Conservation (phyloP, 2,888 invertebrate genomes). For the Acholoe squamosa region DNA sequence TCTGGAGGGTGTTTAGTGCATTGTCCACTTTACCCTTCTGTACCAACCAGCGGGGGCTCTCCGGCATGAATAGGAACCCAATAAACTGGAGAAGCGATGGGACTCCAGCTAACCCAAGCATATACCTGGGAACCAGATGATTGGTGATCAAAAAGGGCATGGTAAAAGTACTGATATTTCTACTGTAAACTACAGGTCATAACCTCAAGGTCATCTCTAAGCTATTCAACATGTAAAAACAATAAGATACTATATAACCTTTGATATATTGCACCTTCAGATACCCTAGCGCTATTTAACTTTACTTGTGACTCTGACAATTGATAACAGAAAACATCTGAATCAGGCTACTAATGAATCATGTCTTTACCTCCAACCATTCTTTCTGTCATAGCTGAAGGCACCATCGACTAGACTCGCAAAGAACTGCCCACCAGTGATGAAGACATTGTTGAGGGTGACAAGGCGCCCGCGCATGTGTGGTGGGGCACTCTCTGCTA, state of each 20-base stretch:
- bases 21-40: conserved; percentile 72
- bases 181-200: too few species aligned
- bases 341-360: too few species aligned
- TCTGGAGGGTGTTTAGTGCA: conserved; percentile 52
- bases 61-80: conserved; percentile 86
- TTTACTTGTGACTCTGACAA: too few species aligned
- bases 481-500: conserved; percentile 85
- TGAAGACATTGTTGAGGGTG: conserved; percentile 84
- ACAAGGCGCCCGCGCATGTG: conserved; percentile 85
- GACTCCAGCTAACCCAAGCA: conserved; percentile 85
- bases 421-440: conserved; percentile 85
- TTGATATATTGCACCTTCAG: too few species aligned
- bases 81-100: conserved; percentile 85
- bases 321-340: too few species aligned
- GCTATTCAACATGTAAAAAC: too few species aligned
- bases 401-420: conserved; percentile 85
- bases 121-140: conserved; percentile 80
- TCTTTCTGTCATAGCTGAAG: conserved; percentile 83
- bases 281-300: too few species aligned
- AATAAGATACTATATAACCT: too few species aligned
- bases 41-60: conserved; percentile 85
- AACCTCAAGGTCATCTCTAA: too few species aligned
- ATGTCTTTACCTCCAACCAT: conserved; percentile 85
- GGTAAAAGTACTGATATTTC: too few species aligned
- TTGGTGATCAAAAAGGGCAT: too few species aligned